These are phyloP conservation scores for Drosophila busckii DNA, from an alignment of 1,140 invertebrate genomes.

Conservation along the genomic window DNA sequence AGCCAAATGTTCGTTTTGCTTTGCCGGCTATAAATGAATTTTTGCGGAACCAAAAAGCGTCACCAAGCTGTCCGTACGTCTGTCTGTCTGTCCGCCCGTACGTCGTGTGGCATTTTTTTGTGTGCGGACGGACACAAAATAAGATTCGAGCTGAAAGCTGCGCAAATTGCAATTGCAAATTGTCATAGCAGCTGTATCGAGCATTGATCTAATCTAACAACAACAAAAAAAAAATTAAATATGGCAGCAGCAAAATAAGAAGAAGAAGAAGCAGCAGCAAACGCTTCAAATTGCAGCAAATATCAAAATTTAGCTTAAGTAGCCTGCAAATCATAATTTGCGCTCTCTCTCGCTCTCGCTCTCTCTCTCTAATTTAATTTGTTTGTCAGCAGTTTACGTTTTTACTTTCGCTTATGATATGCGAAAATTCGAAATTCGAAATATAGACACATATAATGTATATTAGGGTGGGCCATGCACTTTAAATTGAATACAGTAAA, in stretches of 20 bases:
- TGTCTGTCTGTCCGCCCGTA: neutral
- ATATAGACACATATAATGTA: no score
- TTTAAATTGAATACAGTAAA: no score
- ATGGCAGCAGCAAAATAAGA: no score
- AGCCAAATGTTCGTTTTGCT: neutral
- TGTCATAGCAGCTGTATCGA: slow-evolving; percentile 31
- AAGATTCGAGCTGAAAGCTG: neutral
- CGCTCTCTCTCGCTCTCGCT: neutral
- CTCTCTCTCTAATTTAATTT: neutral
- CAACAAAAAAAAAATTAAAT: no score
- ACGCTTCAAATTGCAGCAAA: no score
- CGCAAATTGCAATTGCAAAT: slow-evolving; percentile 17
- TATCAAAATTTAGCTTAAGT: no score
- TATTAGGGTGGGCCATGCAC: no score
- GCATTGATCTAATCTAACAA: no score
- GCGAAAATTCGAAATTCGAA: slow-evolving; percentile 44
- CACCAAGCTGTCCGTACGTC: slow-evolving; percentile 26
- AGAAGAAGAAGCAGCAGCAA: no score
- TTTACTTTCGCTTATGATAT: slow-evolving; percentile 70
- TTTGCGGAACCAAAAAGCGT: slow-evolving; percentile 68
- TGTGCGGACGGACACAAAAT: neutral
- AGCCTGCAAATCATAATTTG: no score
- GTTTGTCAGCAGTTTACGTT: slow-evolving; percentile 42
- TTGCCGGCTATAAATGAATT: slow-evolving; percentile 53
- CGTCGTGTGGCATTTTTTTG: slow-evolving; percentile 18